Conservation (phyloP, 2,888 invertebrate species). For the Ethmia dodecea region DNA sequence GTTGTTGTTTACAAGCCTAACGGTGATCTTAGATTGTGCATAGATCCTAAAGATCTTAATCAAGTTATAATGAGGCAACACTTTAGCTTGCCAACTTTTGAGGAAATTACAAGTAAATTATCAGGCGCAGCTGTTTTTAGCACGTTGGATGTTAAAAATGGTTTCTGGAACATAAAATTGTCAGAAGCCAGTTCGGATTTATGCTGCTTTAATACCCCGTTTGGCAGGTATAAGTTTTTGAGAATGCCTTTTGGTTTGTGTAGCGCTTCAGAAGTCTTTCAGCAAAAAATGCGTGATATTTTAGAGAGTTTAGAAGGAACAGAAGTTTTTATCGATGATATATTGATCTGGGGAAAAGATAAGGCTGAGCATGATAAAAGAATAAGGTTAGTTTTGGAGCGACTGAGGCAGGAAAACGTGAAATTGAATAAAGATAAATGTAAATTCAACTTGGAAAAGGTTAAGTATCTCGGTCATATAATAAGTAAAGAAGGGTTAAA, state of each 20-base stretch:
- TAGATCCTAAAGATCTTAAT: background rate
- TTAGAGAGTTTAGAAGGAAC: slow-evolving; percentile 7
- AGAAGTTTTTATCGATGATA: slow-evolving; percentile 9
- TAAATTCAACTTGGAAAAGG: slow-evolving; percentile 5
- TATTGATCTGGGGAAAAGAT: slow-evolving; percentile 9
- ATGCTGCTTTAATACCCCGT: slow-evolving; percentile 12
- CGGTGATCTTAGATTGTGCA: background rate
- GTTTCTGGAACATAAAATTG: slow-evolving; percentile 8
- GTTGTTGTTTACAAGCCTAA: background rate
- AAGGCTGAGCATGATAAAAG: slow-evolving; percentile 4
- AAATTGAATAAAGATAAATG: slow-evolving; percentile 13
- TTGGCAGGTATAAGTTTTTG: slow-evolving; percentile 9
- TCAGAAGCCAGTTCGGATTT: slow-evolving; percentile 4
- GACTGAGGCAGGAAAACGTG: slow-evolving; percentile 2
- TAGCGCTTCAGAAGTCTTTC: slow-evolving; percentile 11
- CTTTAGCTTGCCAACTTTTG: background rate
- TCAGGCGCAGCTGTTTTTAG: background rate
- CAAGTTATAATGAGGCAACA: background rate
- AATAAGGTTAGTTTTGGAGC: slow-evolving; percentile 5
- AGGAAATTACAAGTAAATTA: background rate
- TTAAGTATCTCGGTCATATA: slow-evolving; percentile 13
- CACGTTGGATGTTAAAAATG: slow-evolving; percentile 2
- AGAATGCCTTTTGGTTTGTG: slow-evolving; percentile 10
- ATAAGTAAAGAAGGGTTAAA: slow-evolving; percentile 2
- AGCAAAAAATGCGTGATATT: slow-evolving; percentile 6